Conservation (phyloP, 2,888 invertebrate species). For the Arctia plantaginis region DNA sequence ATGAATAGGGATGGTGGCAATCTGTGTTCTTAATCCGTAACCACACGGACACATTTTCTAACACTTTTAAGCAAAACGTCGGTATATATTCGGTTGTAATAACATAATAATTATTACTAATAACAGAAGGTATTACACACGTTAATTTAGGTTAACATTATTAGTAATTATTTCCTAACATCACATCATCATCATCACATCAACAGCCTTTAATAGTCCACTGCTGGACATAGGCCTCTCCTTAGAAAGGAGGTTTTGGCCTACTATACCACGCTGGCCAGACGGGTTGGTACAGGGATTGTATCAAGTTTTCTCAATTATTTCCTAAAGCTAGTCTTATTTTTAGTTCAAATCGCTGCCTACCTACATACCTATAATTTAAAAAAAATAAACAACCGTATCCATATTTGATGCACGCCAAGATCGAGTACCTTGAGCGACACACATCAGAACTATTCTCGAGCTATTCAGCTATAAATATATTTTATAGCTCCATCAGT, state of each 20-base stretch:
- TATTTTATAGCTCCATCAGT: slow-evolving; percentile 84
- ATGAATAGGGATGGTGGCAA: too few relatives aligned
- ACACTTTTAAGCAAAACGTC: too few relatives aligned
- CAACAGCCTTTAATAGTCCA: too few relatives aligned
- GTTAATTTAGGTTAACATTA: background rate
- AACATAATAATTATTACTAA: background rate
- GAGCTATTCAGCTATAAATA: slow-evolving; percentile 80
- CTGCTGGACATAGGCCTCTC: too few relatives aligned
- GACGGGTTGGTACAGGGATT: too few relatives aligned
- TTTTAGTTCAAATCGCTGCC: background rate
- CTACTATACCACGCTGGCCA: too few relatives aligned
- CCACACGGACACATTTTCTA: too few relatives aligned
- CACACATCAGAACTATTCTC: slow-evolving; percentile 75
- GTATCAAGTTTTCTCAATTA: too few relatives aligned
- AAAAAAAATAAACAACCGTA: slow-evolving; percentile 45
- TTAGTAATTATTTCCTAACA: background rate
- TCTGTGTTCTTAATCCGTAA: too few relatives aligned
- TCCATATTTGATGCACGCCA: slow-evolving; percentile 39
- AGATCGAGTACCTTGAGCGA: slow-evolving; percentile 62
- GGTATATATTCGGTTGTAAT: too few relatives aligned
- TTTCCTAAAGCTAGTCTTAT: background rate
- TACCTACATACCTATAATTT: background rate
- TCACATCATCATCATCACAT: too few relatives aligned
- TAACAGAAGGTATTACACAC: background rate
- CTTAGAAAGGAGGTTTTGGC: too few relatives aligned